Evolutionary conservation across 2,113 vertebrate genomes (phyloP).

Genomic region (Sinosuthora webbiana): DNA sequence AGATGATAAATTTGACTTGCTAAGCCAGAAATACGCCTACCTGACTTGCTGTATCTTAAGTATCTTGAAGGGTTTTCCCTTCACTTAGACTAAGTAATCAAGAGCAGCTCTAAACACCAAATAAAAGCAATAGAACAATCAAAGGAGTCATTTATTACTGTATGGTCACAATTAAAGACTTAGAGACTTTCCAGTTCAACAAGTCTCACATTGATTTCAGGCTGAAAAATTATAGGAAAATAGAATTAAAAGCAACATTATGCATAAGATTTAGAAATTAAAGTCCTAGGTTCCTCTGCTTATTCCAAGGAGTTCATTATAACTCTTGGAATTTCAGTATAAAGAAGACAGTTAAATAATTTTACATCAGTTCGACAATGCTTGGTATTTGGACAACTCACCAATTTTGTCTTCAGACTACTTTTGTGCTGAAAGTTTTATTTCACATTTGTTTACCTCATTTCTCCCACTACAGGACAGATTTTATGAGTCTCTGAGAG

Average conservation of each 20-base stretch:
- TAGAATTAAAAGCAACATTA: not conserved
- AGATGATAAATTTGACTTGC: constrained; percentile 20
- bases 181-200: not conserved
- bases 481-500: not conserved
- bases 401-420: not conserved
- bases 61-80: not conserved
- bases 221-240: not conserved
- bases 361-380: not conserved
- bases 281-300: not conserved
- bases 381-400: not conserved
- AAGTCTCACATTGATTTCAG: not conserved
- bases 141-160: not conserved
- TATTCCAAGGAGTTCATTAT: not conserved
- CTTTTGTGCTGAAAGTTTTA: not conserved
- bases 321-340: not conserved
- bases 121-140: constrained; percentile 2
- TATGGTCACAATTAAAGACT: not conserved
- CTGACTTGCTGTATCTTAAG: not conserved
- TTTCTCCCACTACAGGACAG: not conserved
- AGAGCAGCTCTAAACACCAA: not conserved
- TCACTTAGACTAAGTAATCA: not conserved
- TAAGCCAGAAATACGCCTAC: not conserved
- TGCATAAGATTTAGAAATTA: not conserved
- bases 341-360: not conserved
- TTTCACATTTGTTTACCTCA: not conserved